Conservation (phyloP, 2,888 invertebrate species). For the Latheticus oryzae region DNA sequence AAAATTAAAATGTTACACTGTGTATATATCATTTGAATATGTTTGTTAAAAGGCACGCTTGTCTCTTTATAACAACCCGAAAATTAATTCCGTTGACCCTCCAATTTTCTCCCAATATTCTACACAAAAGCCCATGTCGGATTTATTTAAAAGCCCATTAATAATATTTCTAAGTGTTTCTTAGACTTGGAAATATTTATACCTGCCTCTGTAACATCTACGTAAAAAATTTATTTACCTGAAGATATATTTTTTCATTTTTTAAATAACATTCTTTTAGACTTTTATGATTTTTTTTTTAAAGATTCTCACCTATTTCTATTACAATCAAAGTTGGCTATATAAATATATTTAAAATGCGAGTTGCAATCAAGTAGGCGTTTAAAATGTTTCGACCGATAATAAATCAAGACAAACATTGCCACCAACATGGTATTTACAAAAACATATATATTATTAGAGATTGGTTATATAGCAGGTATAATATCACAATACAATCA, state of each 20-base stretch:
- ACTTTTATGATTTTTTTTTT: too few relatives aligned
- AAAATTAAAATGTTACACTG: too few relatives aligned
- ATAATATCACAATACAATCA: conserved; percentile 52
- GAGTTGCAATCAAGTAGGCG: conserved; percentile 48
- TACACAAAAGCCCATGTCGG: conserved; percentile 31
- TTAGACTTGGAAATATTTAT: conserved; percentile 38
- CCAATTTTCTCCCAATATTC: conserved; percentile 30
- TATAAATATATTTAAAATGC: neutral
- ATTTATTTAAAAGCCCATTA: conserved; percentile 42
- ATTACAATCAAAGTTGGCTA: conserved; percentile 33
- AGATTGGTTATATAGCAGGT: conserved; percentile 44
- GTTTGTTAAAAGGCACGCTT: too few relatives aligned
- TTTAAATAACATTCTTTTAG: too few relatives aligned
- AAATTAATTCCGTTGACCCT: conserved; percentile 20
- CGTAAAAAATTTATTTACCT: conserved; percentile 32
- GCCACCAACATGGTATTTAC: conserved; percentile 61
- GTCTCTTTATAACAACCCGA: conserved; percentile 4
- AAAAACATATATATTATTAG: conserved; percentile 58
- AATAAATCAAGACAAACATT: conserved; percentile 51
- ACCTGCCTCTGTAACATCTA: too few relatives aligned
- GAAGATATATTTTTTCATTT: too few relatives aligned
- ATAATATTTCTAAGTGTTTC: conserved; percentile 41
- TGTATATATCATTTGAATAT: too few relatives aligned
- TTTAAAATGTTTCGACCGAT: conserved; percentile 45
- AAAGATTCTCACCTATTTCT: too few relatives aligned